Conservation (phyloP, 1,140 invertebrate species). For the Atopsyche davidsoni region DNA sequence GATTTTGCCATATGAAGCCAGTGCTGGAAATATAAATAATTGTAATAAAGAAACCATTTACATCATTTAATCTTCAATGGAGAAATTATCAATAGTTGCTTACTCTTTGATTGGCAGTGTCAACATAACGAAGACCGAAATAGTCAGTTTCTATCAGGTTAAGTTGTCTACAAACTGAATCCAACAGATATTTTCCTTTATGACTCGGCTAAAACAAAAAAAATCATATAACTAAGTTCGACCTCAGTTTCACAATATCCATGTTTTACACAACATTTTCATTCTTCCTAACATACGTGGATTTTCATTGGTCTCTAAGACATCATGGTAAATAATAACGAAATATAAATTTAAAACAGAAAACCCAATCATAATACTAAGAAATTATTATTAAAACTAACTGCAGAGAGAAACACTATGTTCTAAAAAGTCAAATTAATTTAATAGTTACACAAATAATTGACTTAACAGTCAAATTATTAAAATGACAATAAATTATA, state of each 20-base stretch:
- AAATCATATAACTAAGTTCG: constrained; percentile 22
- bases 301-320: no score
- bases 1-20: constrained; percentile 93
- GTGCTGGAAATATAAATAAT: constrained; percentile 64
- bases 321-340: no score
- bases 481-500: constrained; percentile 4
- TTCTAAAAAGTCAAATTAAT: no score
- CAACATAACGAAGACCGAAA: constrained; percentile 93
- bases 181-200: constrained; percentile 88
- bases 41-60: constrained; percentile 2
- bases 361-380: no score
- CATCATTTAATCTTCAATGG: constrained; percentile 3
- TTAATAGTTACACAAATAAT: no score
- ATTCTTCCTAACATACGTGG: no score
- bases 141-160: constrained; percentile 96
- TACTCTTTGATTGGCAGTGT: constrained; percentile 86
- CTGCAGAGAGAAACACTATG: no score
- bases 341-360: no score
- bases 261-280: no score
- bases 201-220: constrained; percentile 78
- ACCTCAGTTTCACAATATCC: not conserved
- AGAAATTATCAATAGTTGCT: constrained; percentile 34
- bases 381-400: no score
- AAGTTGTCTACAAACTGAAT: constrained; percentile 88
- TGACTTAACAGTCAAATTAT: no score